Evolutionary conservation across 2,113 vertebrate species (phyloP).

Genomic region (Carassius gibelio): DNA sequence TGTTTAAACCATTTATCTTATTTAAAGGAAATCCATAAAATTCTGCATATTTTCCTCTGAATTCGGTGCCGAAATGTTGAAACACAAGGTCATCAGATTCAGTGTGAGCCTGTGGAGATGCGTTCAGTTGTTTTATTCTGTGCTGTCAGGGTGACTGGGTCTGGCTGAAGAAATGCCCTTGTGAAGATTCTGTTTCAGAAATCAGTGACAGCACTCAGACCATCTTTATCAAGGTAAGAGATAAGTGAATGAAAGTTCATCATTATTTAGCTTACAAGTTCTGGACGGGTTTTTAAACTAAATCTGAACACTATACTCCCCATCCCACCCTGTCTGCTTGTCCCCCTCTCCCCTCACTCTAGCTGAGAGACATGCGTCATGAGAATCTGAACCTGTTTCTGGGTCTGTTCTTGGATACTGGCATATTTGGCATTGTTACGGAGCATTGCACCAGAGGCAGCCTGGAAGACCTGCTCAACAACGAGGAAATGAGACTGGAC

Average conservation of each 20-base stretch:
- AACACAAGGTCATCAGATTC: not conserved
- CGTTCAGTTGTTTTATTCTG: not conserved
- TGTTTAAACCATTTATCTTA: not conserved
- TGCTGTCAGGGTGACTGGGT: conserved; percentile 88
- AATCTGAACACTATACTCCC: not conserved
- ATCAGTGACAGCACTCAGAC: conserved; percentile 76
- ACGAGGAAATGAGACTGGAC: conserved; percentile 90
- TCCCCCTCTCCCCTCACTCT: not conserved
- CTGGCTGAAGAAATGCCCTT: conserved; percentile 88
- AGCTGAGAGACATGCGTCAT: conserved; percentile 89
- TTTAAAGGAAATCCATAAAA: not conserved
- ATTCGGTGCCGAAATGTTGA: not conserved
- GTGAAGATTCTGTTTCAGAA: conserved; percentile 64
- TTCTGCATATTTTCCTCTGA: no score
- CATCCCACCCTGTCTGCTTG: not conserved
- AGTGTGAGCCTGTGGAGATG: not conserved
- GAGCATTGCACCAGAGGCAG: conserved; percentile 90
- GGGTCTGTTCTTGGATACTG: conserved; percentile 85
- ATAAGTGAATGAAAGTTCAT: not conserved
- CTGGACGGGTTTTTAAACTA: not conserved
- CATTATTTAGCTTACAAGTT: not conserved
- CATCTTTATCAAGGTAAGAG: conserved; percentile 81
- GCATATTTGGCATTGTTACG: conserved; percentile 83
- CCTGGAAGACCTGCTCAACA: conserved; percentile 84
- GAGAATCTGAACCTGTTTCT: conserved; percentile 91